phyloP scores from a whole-genome alignment of 1,140 invertebrate species.

The Lasaia peninsularis region DNA sequence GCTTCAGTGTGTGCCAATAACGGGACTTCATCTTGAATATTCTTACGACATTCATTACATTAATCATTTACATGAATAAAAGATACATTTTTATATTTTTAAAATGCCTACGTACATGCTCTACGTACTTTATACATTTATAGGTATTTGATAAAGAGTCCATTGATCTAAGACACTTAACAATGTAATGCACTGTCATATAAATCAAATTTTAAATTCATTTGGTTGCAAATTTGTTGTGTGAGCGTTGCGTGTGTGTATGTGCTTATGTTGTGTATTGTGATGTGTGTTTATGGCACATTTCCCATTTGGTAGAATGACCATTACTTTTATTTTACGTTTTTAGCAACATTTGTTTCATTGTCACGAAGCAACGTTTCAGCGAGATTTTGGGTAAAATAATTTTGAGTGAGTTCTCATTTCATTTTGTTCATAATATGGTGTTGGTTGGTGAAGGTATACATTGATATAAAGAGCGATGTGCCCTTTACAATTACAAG shows the following conservation, averaged over 20 bases:
- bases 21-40: slow-evolving; percentile 42
- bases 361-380: slow-evolving; percentile 1
- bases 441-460: slow-evolving; percentile 54
- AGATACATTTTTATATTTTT: slow-evolving; percentile 18
- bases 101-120: slow-evolving; percentile 35
- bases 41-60: slow-evolving; percentile 37
- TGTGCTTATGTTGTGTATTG: slow-evolving; percentile 48
- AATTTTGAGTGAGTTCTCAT: slow-evolving; percentile 62
- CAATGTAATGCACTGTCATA: slow-evolving; percentile 48
- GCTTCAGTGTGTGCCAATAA: slow-evolving; percentile 72
- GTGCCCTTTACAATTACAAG: not conserved
- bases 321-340: not conserved
- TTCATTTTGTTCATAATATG: slow-evolving; percentile 63
- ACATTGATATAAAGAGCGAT: slow-evolving; percentile 18
- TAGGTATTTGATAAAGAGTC: slow-evolving; percentile 33
- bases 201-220: slow-evolving; percentile 27
- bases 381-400: slow-evolving; percentile 45
- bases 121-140: slow-evolving; percentile 54
- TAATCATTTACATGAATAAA: slow-evolving; percentile 24
- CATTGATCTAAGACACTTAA: slow-evolving; percentile 36
- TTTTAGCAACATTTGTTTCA: slow-evolving; percentile 12
- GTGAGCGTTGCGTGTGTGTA: slow-evolving; percentile 39
- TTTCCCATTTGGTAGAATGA: not conserved
- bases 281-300: slow-evolving; percentile 16
- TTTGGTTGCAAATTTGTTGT: slow-evolving; percentile 40